Evolutionary conservation across 2,113 vertebrate species (phyloP), one percentile per base, ranked within the genome.

Genomic region (Myocastor coypus): DNA sequence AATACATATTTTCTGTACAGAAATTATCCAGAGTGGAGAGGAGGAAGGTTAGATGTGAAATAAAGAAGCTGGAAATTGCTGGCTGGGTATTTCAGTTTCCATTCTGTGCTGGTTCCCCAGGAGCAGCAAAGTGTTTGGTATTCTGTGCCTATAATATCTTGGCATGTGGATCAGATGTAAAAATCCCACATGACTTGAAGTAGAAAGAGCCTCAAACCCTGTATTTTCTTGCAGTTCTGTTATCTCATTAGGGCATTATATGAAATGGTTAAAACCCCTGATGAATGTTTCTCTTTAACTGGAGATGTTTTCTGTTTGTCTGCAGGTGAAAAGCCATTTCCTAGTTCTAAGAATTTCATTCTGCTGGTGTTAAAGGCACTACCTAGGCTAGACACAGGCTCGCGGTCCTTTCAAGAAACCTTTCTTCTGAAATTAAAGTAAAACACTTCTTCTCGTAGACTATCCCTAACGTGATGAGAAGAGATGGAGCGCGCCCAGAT

Each of bases 211-310:
- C 12, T 55, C 40, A 80, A 37, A 32, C 2, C 34, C 11, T 22
- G 68, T 50, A 87, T 88, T 94, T 94, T 94, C 26, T 80, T 69
- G 81, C 73, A 95, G 63, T 88, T 94, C 57, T 86, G 69, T 94
- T 85, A 80, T 92, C 32, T 94, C 78, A 97, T 94, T 96, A 96
- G 89, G 20, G 59, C 52, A 87, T 91, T 94, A 69, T 69, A 50
- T 87, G n/a, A 69, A 86, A 94, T 89, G 63, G 14, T 32, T 64
- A 5, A 94, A 89, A 95, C 32, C 5, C 12, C 55, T 71, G 17
- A 77, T 68, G 78, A 86, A 75, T 75, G 9, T 86, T 83, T 97
- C 91, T 91, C 55, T 86, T 85, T 88, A 63, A 82, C 82, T 88
- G 73, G 69, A 95, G 75, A 59, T 32, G 46, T 87, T 17, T 87